Evolutionary conservation across 1,140 invertebrate species (phyloP), one percentile per base, ranked within the genome.

Genomic region (Capitella teleta): DNA sequence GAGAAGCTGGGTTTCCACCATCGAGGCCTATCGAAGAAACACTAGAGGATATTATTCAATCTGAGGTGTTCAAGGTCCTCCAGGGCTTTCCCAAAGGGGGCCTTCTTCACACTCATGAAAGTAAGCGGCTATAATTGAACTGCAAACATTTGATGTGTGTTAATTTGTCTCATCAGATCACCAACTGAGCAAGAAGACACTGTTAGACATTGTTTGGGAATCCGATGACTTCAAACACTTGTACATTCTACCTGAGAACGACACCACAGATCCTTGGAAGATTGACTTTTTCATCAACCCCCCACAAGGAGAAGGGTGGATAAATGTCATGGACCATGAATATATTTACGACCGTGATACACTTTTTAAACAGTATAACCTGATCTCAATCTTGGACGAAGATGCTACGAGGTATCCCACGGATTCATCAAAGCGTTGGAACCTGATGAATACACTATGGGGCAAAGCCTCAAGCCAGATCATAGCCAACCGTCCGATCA

Each of bases 201-300:
- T 52, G 16, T 21, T 47, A 3, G 51, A 52, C 19, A 48, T 52
- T 18, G 51, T 52, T n/a, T 52, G 51, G 51, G 26, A 19, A 14
- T 47, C 32, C 4, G 30, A 16, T 8, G 43, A 52, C 10, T 52
- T 52, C 36, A 28, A 46, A 16, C 30, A 52, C 28, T 36, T 52
- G 12, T 38, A 52, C 51, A 43, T 52, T 1, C 26, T 52, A 8
- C 43, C 25, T 1, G 14, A 14, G 3, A 12, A 24, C 25, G 21
- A 47, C 16, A 21, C 41, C 5, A 36, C 42, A 12, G 25, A 14
- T 2, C 26, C 42, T 0, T 51, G 49, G 49, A 51, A 16, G 6
- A 21, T 51, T 18, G 49, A 51, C 24, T 51, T 51, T 42, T 51
- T 51, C 30, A 36, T 51, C 23, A 47, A 46, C 8, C 49, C 49